A percentile compares a stretch with the other conserved stretches of the same genome.
Conservation (phyloP, 1,140 invertebrate species). For the Apis dorsata region DNA sequence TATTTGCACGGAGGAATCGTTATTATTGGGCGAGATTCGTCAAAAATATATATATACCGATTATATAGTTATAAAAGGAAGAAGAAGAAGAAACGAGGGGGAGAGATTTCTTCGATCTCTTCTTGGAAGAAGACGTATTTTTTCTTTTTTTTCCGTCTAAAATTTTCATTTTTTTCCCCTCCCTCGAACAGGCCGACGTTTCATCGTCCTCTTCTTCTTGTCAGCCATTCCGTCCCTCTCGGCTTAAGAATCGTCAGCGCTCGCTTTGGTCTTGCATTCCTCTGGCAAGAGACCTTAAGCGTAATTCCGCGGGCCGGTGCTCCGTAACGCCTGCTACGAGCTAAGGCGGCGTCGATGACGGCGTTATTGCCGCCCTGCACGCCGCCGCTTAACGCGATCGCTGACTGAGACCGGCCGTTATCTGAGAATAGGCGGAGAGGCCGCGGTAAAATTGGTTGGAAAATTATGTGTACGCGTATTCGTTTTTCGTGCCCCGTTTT, state of each 20-base stretch:
- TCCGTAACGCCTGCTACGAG: conserved; percentile 31
- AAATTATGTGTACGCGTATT: conserved; percentile 52
- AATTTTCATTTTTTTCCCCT: conserved; percentile 5
- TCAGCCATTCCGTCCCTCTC: background rate
- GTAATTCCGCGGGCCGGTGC: conserved; percentile 48
- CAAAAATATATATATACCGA: too few species aligned
- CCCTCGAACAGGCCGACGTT: too few species aligned
- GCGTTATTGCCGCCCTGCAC: conserved; percentile 55
- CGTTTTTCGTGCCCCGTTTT: conserved; percentile 13
- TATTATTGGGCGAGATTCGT: too few species aligned
- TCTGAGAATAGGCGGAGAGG: conserved; percentile 56
- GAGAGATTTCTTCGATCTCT: background rate
- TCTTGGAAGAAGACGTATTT: too few species aligned
- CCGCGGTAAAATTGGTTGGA: conserved; percentile 45
- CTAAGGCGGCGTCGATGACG: conserved; percentile 55
- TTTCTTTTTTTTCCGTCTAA: background rate
- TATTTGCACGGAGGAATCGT: too few species aligned
- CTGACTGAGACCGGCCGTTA: conserved; percentile 55
- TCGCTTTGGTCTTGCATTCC: conserved; percentile 49
- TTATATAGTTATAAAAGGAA: too few species aligned
- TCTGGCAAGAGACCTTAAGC: conserved; percentile 59
- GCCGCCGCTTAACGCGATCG: conserved; percentile 56
- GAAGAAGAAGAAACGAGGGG: too few species aligned
- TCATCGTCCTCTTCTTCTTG: background rate
- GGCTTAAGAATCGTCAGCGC: conserved; percentile 28